Percentiles rank a stretch among this genome's conserved stretches.
These are phyloP conservation scores for Nicator chloris DNA, from an alignment of 2,113 vertebrate genomes.

Conservation along the genomic window DNA sequence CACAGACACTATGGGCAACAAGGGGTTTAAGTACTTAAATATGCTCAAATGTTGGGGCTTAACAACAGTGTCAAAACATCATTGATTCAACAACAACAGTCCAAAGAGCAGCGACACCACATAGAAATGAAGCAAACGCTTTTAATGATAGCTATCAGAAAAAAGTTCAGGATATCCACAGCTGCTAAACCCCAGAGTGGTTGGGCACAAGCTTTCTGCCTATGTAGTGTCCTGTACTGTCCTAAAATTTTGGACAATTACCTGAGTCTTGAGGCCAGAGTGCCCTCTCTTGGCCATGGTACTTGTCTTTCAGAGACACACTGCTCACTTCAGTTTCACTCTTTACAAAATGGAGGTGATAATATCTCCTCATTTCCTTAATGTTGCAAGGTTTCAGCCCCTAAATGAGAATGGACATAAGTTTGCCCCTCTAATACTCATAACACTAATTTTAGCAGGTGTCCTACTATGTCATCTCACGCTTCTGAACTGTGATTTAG, in stretches of 20 bases:
- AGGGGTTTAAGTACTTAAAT: background rate
- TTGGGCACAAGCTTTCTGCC: background rate
- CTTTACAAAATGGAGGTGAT: background rate
- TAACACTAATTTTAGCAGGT: background rate
- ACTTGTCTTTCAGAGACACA: background rate
- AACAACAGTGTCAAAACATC: background rate
- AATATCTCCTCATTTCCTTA: background rate
- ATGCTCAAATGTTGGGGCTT: background rate
- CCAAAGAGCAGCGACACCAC: rapidly evolving
- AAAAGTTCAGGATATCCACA: background rate
- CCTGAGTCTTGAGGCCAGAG: rapidly evolving
- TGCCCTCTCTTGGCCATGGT: background rate
- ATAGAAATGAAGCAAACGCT: background rate
- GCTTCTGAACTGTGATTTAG: background rate
- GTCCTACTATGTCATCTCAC: background rate
- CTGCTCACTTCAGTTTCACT: background rate
- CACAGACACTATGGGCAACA: rapidly evolving
- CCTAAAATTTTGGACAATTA: background rate
- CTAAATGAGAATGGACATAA: background rate
- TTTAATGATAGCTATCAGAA: background rate
- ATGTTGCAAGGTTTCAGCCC: background rate
- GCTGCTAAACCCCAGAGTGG: background rate
- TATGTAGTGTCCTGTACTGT: background rate
- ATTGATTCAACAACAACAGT: background rate
- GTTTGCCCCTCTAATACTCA: background rate